phyloP scores from a whole-genome alignment of 2,888 invertebrate genomes.

The Meteorus colon region DNA sequence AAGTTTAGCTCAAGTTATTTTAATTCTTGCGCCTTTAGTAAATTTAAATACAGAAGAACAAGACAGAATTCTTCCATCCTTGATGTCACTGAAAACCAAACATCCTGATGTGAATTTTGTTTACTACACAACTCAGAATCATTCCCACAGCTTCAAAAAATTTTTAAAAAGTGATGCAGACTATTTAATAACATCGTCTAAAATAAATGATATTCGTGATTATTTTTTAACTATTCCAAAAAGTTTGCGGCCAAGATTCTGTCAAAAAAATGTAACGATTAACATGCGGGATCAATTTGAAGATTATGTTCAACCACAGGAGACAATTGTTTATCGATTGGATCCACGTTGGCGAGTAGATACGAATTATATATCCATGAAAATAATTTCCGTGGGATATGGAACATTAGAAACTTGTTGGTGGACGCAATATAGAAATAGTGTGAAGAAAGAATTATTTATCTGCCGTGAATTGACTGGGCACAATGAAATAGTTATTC shows the following conservation, averaged over 20 bases:
- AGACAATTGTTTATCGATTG: slow-evolving; percentile 75
- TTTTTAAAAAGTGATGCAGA: slow-evolving; percentile 61
- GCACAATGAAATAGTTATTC: slow-evolving; percentile 55
- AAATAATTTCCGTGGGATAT: slow-evolving; percentile 55
- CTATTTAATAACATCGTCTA: slow-evolving; percentile 55
- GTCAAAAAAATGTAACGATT: slow-evolving; percentile 45
- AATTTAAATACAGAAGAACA: slow-evolving; percentile 50
- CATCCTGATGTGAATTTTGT: slow-evolving; percentile 60
- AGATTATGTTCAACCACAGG: slow-evolving; percentile 77
- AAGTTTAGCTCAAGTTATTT: slow-evolving; percentile 60
- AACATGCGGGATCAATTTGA: slow-evolving; percentile 74
- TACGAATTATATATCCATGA: slow-evolving; percentile 52
- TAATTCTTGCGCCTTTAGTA: slow-evolving; percentile 58
- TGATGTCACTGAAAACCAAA: slow-evolving; percentile 55
- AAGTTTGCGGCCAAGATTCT: slow-evolving; percentile 55
- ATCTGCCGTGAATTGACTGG: slow-evolving; percentile 57
- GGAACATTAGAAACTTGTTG: slow-evolving; percentile 61
- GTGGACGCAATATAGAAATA: slow-evolving; percentile 55
- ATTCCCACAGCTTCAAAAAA: slow-evolving; percentile 52
- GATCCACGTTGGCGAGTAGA: slow-evolving; percentile 64
- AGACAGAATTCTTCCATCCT: slow-evolving; percentile 46
- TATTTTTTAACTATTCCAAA: slow-evolving; percentile 58
- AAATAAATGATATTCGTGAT: slow-evolving; percentile 56
- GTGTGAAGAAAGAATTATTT: slow-evolving; percentile 36
- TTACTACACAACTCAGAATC: slow-evolving; percentile 53